Percentiles rank a stretch among this genome's conserved stretches.
These are phyloP conservation scores for Invenusta paracnida DNA, from an alignment of 2,888 invertebrate species.

Conservation along the genomic window DNA sequence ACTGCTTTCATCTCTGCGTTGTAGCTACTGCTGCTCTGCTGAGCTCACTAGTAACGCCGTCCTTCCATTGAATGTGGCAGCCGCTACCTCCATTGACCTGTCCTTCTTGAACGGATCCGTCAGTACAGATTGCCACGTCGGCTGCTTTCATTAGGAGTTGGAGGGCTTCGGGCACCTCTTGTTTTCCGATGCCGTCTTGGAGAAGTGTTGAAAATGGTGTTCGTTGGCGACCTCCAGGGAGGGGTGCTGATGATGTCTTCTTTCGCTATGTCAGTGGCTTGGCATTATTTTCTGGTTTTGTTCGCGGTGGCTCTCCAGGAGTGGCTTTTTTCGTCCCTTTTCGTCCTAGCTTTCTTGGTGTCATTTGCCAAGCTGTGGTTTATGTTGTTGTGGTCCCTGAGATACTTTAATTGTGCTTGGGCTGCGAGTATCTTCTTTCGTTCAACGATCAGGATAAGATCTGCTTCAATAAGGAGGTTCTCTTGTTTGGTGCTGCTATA, in stretches of 20 bases:
- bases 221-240: background rate
- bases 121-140: background rate
- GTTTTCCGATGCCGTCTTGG: background rate
- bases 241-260: background rate
- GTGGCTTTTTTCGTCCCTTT: background rate
- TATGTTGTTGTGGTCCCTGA: background rate
- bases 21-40: background rate
- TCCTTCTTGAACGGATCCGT: background rate
- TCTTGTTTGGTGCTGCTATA: background rate
- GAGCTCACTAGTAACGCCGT: background rate
- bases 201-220: background rate
- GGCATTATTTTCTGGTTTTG: background rate
- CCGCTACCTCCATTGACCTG: background rate
- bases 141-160: background rate
- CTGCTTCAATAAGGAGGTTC: constrained; percentile 4
- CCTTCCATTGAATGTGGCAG: background rate
- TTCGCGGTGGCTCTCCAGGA: background rate
- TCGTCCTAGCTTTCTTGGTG: background rate
- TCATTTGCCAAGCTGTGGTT: background rate
- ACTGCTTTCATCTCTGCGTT: background rate
- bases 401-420: background rate
- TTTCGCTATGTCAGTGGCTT: too few relatives aligned
- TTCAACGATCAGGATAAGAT: background rate
- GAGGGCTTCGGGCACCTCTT: background rate
- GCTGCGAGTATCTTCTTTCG: background rate